Base-by-base conservation (phyloP, 2,113 vertebrate species). In the Cebidichthys violaceus region DNA sequence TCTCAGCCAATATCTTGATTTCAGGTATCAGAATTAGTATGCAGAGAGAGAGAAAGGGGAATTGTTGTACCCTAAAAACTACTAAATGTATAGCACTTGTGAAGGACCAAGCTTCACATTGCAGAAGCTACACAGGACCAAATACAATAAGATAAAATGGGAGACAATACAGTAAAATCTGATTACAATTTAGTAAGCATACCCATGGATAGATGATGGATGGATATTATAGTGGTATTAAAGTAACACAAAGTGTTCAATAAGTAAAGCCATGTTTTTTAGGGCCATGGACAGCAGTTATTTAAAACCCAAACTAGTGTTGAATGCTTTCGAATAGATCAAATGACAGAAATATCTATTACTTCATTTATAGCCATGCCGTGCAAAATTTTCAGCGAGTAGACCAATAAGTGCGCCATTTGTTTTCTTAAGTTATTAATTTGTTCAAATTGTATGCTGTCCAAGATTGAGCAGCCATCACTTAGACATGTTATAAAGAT, bases 291-390 rank as follows among this genome's bases (percentile, higher is more conserved):
- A 50, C 0, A 11, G 10, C 55, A 55, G 33, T 17, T 73, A 52
- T 69, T 70, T 1, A 61, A 47, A 66, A 57, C 37, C 11, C 2
- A 76, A 79, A 76, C 27, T 9, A 62, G 29, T 50, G 13, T 66
- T 41, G 33, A 33, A 20, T 69, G 2, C n/a, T 78, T 64, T 15
- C 3, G 4, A 57, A 24, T 13, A 13, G 61, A 20, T 59, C 3
- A 78, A 14, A 45, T 74, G 50, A 55, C 13, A 31, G 2, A 29
- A 61, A 45, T 66, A 59, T 71, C 4, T 22, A 20, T 69, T 24
- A 24, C n/a, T 59, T 57, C 15, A 24, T 55, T 41, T 75, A n/a
- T 41, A 59, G 18, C 52, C 6, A 27, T 37, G 31, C 43, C 57
- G 27, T 0, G 20, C 24, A 69, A 14, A 20, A 4, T 65, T 35